phyloP scores from a whole-genome alignment of 30 jellyfish, hydroid and myxozoan species.

The Hydra vulgaris region DNA sequence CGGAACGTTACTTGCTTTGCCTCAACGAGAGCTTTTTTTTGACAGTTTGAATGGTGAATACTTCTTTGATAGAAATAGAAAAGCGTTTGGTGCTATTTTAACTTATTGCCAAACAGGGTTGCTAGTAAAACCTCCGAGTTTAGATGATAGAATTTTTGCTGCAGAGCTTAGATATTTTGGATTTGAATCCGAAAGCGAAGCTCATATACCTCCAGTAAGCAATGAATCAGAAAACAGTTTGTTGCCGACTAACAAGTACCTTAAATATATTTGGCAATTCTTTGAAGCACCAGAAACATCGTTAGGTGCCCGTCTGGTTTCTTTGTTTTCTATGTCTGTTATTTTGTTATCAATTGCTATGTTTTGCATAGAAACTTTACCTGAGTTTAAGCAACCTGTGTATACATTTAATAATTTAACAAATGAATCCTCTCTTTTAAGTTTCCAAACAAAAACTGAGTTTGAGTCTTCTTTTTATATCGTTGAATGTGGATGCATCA shows the following conservation, averaged over 20 bases:
- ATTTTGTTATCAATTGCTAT: slow-evolving; percentile 65
- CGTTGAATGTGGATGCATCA: slow-evolving; percentile 56
- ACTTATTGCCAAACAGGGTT: slow-evolving; percentile 93
- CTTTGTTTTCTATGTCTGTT: slow-evolving; percentile 73
- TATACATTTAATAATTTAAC: slow-evolving; percentile 28
- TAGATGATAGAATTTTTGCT: slow-evolving; percentile 81
- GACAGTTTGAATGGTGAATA: slow-evolving; percentile 65
- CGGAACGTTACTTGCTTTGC: slow-evolving; percentile 68
- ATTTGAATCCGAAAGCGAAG: slow-evolving; percentile 74
- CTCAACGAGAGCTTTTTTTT: slow-evolving; percentile 67
- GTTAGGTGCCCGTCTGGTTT: slow-evolving; percentile 52
- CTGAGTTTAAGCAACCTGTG: slow-evolving; percentile 57
- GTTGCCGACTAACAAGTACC: slow-evolving; percentile 54
- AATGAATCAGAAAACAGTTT: slow-evolving; percentile 29
- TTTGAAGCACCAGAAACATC: slow-evolving; percentile 92
- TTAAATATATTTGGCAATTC: slow-evolving; percentile 57
- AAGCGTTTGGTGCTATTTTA: slow-evolving; percentile 80
- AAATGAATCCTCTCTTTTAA: slow-evolving; percentile 18
- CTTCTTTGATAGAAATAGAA: slow-evolving; percentile 86
- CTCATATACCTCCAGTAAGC: slow-evolving; percentile 52
- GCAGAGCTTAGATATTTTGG: slow-evolving; percentile 94
- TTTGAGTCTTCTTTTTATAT: slow-evolving; percentile 42
- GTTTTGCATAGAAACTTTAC: slow-evolving; percentile 92
- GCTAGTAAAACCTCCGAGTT: slow-evolving; percentile 65
- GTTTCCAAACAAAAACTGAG: slow-evolving; percentile 23